A percentile compares a stretch with the other conserved stretches of the same genome.
phyloP scores from a whole-genome alignment of 2,888 invertebrate species.

The Tetragonisca angustula region DNA sequence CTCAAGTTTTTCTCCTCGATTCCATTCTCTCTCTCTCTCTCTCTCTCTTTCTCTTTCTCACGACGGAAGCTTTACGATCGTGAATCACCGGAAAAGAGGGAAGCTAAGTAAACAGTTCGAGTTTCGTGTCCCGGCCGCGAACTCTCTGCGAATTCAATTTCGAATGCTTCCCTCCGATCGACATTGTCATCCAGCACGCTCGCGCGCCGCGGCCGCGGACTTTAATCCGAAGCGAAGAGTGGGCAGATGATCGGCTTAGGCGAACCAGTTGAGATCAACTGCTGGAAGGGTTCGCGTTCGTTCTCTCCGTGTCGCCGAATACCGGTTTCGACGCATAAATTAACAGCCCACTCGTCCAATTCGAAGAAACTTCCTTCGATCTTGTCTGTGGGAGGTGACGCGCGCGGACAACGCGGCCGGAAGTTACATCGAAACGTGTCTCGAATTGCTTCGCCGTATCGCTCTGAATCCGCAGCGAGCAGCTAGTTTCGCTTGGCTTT shows the following conservation, averaged over 20 bases:
- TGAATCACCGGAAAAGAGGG: constrained; percentile 32
- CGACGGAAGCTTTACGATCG: neutral
- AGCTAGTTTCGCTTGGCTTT: neutral
- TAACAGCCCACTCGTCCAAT: constrained; percentile 23
- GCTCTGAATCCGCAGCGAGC: neutral
- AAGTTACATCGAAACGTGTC: constrained; percentile 43
- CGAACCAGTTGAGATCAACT: neutral
- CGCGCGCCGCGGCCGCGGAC: constrained; percentile 1
- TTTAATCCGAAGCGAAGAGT: neutral
- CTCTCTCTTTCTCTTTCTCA: neutral
- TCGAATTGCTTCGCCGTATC: constrained; percentile 39
- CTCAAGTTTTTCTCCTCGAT: constrained; percentile 21
- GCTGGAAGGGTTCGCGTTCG: neutral
- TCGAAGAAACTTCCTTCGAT: constrained; percentile 25
- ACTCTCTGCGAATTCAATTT: constrained; percentile 24
- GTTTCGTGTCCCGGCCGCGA: constrained; percentile 19
- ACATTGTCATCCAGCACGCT: constrained; percentile 30
- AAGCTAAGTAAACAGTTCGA: constrained; percentile 37
- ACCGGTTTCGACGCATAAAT: constrained; percentile 17
- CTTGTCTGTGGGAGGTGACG: neutral
- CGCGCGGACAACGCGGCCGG: neutral
- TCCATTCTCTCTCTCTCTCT: no score
- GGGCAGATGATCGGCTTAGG: neutral
- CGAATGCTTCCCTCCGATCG: constrained; percentile 16
- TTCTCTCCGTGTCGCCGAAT: neutral